Base-by-base conservation (phyloP, 2,113 vertebrate species). In the Trematocara nigrifrons region DNA sequence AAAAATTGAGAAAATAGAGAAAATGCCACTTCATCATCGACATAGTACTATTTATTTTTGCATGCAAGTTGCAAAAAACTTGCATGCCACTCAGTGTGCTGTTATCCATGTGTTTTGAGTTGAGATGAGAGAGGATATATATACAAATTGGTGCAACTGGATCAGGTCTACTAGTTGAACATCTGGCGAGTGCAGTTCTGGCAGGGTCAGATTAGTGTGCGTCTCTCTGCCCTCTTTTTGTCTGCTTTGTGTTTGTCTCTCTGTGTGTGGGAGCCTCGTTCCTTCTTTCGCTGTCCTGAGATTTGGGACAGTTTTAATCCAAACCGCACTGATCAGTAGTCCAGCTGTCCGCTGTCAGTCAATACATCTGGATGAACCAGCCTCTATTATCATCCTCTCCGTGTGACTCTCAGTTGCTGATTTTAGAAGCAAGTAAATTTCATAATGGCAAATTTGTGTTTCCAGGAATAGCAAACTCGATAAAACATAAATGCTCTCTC, bases 301-400 rank as follows among this genome's bases (percentile, higher is more conserved):
- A 91, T 91, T 86, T 92, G 85, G 87, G 84, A n/a, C 86, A 29
- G 57, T 84, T 91, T 93, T 88, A 93, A 92, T 91, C 90, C 81
- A 59, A 76, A 42, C 76, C 45, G 2, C 61, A 83, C 79, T 56
- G 31, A 85, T 78, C 78, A 54, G 42, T 16, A 13, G 10, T 77
- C 88, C 91, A 90, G 92, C 91, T 91, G 89, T 90, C 81, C 40
- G 29, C 12, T 86, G 74, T 88, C 66, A 40, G 54, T 31, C 66
- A 29, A 47, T 16, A 66, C 66, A 74, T 86, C 57, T 42, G 84
- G 76, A 10, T 33, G 4, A 61, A 51, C 45, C 52, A 54, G 66
- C 81, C 42, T 83, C 77, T 64, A 79, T 85, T 54, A 40, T 35
- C 6, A 2, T 80, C 66, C 83, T 35, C 81, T 61, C n/a, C 8